Evolutionary conservation across 2,797 vertebrate genomes (phyloP), one percentile per base, ranked within the genome.

Genomic region (Syngnathus acus): DNA sequence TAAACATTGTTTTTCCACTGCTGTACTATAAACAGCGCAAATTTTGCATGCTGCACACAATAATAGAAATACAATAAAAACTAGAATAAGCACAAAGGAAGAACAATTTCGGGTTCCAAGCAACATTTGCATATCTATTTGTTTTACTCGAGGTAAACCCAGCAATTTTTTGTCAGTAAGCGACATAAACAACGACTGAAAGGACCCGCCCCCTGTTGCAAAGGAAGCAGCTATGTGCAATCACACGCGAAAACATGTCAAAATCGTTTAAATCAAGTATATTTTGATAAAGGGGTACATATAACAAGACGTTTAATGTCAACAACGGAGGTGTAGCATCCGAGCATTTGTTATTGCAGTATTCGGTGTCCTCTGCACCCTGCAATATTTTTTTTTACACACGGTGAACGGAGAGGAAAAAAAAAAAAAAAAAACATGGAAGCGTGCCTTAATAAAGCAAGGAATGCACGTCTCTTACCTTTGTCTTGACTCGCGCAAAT

Each of bases 401-500:
- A 26, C 60, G 55, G 14, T 17, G 16, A 32, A 13, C 2, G 3
- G 26, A 14, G 19, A 1, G 11, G n/a, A n/a, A n/a, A 14, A 16
- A 16, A 7, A 16, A 38, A 17, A 58, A 21, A 62, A 7, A 14
- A 32, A n/a, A 62, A 16, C 39, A 42, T 42, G 59, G 39, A 43
- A 42, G 59, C 59, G 14, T 61, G 59, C 38, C 32, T 13, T 42
- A 3, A 21, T 19, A 17, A 64, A 64, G 2, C 1, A 50, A 62
- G 14, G 16, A 17, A 63, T 71, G 66, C 50, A 66, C 68, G 21
- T 32, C 86, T 32, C 86, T 90, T 88, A 92, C 92, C 92, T 92
- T 92, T 92, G 80, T 92, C 92, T 76, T 82, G 90, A 80, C 87
- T 85, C 65, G 91, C 89, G 78, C 87, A 90, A 83, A 89, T 91